Percentiles rank a stretch among this genome's conserved stretches.
Evolutionary conservation across 2,888 invertebrate genomes (phyloP).

Genomic region (Chrysolina americana): DNA sequence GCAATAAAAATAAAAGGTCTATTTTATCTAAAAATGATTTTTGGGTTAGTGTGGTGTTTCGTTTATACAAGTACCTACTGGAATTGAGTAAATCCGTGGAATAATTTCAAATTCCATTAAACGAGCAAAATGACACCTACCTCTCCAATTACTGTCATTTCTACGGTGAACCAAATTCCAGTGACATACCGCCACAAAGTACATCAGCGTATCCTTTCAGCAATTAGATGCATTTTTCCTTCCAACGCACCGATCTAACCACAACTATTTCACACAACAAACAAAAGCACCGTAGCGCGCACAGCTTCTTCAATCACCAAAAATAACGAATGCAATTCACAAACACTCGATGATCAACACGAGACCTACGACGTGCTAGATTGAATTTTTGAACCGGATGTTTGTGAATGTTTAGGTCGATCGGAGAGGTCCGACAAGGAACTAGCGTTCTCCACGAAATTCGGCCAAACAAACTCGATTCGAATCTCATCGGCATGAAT

Average conservation of each 20-base stretch:
- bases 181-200: slow-evolving; percentile 33
- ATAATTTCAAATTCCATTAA: background rate
- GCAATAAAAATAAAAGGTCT: background rate
- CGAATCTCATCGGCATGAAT: slow-evolving; percentile 36
- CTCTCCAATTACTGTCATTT: slow-evolving; percentile 62
- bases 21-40: background rate
- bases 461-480: slow-evolving; percentile 40
- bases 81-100: too few relatives aligned
- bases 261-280: slow-evolving; percentile 29
- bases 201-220: slow-evolving; percentile 33
- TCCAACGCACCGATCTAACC: slow-evolving; percentile 34
- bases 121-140: slow-evolving; percentile 47
- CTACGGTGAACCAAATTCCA: slow-evolving; percentile 43
- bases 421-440: slow-evolving; percentile 41
- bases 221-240: background rate
- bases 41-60: background rate
- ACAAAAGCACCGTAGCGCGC: slow-evolving; percentile 23
- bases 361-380: slow-evolving; percentile 32
- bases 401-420: slow-evolving; percentile 40
- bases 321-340: slow-evolving; percentile 36
- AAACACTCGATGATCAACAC: slow-evolving; percentile 17
- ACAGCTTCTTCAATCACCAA: slow-evolving; percentile 13
- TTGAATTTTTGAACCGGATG: slow-evolving; percentile 52
- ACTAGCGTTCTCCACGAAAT: slow-evolving; percentile 43
- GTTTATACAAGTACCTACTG: background rate